phyloP scores from a whole-genome alignment of 2,888 invertebrate genomes.

The Polylopha cassiicola region DNA sequence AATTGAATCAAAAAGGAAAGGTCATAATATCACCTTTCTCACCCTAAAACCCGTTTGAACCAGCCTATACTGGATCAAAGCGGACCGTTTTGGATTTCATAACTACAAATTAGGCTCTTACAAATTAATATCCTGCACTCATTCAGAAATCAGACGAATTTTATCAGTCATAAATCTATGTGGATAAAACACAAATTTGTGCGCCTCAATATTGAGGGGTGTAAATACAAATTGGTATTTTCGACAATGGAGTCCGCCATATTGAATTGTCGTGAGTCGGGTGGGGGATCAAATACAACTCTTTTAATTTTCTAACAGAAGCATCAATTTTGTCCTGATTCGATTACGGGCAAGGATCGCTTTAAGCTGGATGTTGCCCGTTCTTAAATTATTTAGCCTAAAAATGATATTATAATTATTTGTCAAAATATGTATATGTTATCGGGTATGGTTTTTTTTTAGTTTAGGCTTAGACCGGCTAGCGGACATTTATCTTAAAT shows the following conservation, averaged over 20 bases:
- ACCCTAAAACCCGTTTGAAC: slow-evolving; percentile 35
- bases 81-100: slow-evolving; percentile 48
- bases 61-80: slow-evolving; percentile 49
- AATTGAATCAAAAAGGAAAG: slow-evolving; percentile 18
- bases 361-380: too few species aligned
- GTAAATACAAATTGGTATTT: slow-evolving; percentile 10
- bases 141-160: too few species aligned
- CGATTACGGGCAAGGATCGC: slow-evolving; percentile 45
- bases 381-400: too few species aligned
- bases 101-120: slow-evolving; percentile 43
- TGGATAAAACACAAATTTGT: too few species aligned
- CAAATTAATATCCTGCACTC: slow-evolving; percentile 24
- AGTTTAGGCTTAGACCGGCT: too few species aligned
- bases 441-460: too few species aligned
- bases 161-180: too few species aligned
- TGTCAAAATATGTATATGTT: too few species aligned
- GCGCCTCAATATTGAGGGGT: neutral
- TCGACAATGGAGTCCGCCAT: slow-evolving; percentile 29
- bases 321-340: slow-evolving; percentile 50
- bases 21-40: slow-evolving; percentile 17
- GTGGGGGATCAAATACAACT: slow-evolving; percentile 43
- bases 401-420: too few species aligned
- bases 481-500: too few species aligned
- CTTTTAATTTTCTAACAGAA: slow-evolving; percentile 59
- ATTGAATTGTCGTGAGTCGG: slow-evolving; percentile 33